Evolutionary conservation across 1,140 invertebrate species (phyloP), one percentile per base, ranked within the genome.

Genomic region (Hestina assimilis): DNA sequence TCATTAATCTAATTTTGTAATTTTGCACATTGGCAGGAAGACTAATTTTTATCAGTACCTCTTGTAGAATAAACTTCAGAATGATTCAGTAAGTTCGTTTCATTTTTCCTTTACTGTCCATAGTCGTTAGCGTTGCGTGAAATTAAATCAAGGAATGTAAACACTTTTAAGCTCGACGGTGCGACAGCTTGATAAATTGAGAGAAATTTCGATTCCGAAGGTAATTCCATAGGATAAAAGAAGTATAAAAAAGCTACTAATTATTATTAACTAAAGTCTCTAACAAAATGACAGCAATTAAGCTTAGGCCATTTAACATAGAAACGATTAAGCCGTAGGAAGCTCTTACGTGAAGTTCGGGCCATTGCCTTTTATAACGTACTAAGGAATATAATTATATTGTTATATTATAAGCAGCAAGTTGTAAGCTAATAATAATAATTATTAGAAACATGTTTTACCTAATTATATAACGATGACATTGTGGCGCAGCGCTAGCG

Each of bases 141-240:
- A 52, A 62, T 56, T 56, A 57, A 57, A 50, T 20, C 20, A 45
- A 61, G 52, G 50, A 41, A 52, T 41, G 40, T 62, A 52, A 52
- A 55, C 47, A 56, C 29, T 61, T 46, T 51, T 55, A 48, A 55
- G 33, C 20, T 42, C 43, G 26, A 21, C 23, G 40, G 4, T 19
- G 15, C 35, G 35, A 28, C 24, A 42, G 23, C 33, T 47, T 43
- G 42, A 53, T 29, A 29, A 45, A 52, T 42, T 46, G 29, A 11
- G 35, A 40, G 12, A 52, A 59, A 19, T n/a, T 19, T 38, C 15
- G 15, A 38, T 38, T 38, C 33, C 9, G 33, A 8, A 19, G 9
- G 8, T 5, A 19, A 38, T 19, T 38, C n/a, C 11, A 3, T 1
- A n/a, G 7, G 8, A 7, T 8, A 38, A 20, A n/a, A 38, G 4